Conservation (phyloP, 2,888 invertebrate genomes). For the Heliothis peltigera region DNA sequence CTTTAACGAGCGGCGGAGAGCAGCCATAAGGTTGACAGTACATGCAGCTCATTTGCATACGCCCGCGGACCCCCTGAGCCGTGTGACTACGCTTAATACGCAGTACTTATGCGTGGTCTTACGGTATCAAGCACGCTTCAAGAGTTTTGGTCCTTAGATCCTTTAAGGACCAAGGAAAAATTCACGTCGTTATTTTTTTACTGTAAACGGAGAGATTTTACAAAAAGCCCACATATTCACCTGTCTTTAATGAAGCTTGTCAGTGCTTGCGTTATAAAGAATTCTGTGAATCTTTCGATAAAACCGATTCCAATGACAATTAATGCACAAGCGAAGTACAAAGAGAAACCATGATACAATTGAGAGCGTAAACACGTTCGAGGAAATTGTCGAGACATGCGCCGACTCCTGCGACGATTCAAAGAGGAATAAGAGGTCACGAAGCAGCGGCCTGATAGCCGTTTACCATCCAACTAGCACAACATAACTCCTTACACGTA, state of each 20-base stretch:
- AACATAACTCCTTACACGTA: slow-evolving; percentile 15
- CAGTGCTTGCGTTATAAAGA: no score
- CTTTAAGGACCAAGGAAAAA: slow-evolving; percentile 7
- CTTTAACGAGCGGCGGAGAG: slow-evolving; percentile 60
- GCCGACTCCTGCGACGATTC: not conserved
- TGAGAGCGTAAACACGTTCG: no score
- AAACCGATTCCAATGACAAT: no score
- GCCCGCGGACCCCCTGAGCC: slow-evolving; percentile 28
- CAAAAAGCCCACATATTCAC: no score
- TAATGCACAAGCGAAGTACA: no score
- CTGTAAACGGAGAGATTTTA: no score
- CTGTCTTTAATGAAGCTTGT: no score
- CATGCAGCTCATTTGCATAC: slow-evolving; percentile 53
- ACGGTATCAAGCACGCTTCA: slow-evolving; percentile 12
- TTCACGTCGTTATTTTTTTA: no score
- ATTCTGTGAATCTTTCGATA: no score
- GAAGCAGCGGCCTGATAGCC: not conserved
- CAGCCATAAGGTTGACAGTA: slow-evolving; percentile 34
- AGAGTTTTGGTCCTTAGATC: slow-evolving; percentile 12
- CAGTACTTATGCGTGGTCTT: slow-evolving; percentile 43
- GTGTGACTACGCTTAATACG: slow-evolving; percentile 45
- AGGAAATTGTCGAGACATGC: no score
- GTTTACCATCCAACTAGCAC: not conserved
- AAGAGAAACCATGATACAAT: no score
- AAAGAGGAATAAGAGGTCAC: not conserved